These are phyloP conservation scores for Podargus strigoides DNA, from an alignment of 2,797 vertebrate genomes.

Conservation along the genomic window DNA sequence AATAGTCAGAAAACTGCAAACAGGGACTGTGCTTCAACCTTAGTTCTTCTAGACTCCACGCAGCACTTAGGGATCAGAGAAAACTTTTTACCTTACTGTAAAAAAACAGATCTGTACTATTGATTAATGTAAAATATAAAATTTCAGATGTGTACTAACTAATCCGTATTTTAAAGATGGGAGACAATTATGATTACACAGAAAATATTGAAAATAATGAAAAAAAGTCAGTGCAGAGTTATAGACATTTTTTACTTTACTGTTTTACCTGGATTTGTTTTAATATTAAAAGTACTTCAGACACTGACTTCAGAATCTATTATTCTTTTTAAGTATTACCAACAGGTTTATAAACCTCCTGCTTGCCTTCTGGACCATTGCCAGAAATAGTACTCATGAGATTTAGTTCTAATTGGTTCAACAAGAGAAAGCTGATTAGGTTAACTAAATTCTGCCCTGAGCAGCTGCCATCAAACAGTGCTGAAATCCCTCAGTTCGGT, in stretches of 20 bases:
- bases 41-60: neutral
- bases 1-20: neutral
- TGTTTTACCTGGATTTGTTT: neutral
- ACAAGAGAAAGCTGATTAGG: slow-evolving; percentile 9
- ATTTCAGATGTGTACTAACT: neutral
- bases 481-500: neutral
- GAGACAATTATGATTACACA: neutral
- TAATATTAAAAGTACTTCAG: neutral
- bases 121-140: neutral
- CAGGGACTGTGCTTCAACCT: neutral
- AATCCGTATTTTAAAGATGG: neutral
- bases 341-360: neutral
- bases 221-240: neutral
- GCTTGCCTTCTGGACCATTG: neutral
- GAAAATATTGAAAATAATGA: neutral
- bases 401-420: slow-evolving; percentile 25
- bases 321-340: neutral
- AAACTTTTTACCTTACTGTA: neutral
- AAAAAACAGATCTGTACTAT: neutral
- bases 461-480: slow-evolving; percentile 3
- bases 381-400: neutral
- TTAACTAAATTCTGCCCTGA: neutral
- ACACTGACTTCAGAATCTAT: neutral
- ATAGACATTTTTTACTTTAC: neutral
- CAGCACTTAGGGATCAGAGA: neutral